Conservation (phyloP, 2,888 invertebrate species). For the Caenorhabditis macrosperma region DNA sequence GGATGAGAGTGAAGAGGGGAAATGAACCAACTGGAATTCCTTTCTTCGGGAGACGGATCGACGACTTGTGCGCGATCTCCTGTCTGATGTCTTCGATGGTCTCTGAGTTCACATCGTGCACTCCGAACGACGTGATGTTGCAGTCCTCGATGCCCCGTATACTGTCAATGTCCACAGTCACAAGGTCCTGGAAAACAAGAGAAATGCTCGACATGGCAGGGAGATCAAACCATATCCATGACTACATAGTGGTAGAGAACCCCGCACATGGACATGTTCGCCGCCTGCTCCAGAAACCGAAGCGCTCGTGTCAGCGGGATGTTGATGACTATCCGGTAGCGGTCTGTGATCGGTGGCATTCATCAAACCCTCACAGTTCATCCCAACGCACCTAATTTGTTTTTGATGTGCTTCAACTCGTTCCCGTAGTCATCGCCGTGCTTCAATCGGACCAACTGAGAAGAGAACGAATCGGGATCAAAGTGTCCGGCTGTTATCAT, state of each 20-base stretch:
- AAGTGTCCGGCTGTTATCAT: conserved; percentile 63
- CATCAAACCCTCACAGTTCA: neutral
- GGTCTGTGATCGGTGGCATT: conserved; percentile 15
- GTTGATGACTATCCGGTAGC: conserved; percentile 51
- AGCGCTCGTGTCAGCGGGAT: conserved; percentile 35
- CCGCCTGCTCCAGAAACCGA: conserved; percentile 58
- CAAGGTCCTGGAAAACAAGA: conserved; percentile 31
- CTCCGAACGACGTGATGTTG: conserved; percentile 57
- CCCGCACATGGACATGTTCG: conserved; percentile 62
- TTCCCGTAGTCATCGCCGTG: conserved; percentile 52
- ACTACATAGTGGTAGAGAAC: conserved; percentile 62
- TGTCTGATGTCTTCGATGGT: conserved; percentile 25
- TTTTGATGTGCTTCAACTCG: conserved; percentile 60
- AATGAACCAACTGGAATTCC: conserved; percentile 21
- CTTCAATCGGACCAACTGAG: conserved; percentile 53
- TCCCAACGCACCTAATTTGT: conserved; percentile 52
- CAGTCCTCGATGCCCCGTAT: conserved; percentile 43
- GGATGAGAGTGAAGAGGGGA: neutral
- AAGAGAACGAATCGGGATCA: conserved; percentile 48
- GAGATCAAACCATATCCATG: conserved; percentile 60
- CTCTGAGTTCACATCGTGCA: conserved; percentile 50
- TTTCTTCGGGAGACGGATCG: conserved; percentile 31
- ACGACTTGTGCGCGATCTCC: conserved; percentile 39
- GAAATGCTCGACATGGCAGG: neutral
- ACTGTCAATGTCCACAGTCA: conserved; percentile 41